Conservation (phyloP, 2,888 invertebrate genomes). For the Polydrusus pterygomalis region DNA sequence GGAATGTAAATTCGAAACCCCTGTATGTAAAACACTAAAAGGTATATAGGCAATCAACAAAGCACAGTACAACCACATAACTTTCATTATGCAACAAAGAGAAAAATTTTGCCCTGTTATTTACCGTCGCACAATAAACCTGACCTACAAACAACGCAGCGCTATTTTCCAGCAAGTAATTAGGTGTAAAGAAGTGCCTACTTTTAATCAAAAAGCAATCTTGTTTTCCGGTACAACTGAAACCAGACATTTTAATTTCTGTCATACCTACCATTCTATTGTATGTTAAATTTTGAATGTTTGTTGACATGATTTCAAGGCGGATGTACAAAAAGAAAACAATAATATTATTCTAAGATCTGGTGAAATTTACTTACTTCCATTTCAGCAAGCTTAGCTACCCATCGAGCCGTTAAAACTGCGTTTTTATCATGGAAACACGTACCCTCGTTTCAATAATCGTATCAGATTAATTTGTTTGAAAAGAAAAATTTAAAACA, state of each 20-base stretch:
- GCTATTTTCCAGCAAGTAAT: constrained; percentile 16
- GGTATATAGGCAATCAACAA: neutral
- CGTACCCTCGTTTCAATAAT: no score
- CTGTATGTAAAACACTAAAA: no score
- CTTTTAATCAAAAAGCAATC: constrained; percentile 27
- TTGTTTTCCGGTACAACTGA: constrained; percentile 10
- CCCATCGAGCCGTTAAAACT: no score
- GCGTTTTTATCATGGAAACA: no score
- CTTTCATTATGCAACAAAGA: neutral
- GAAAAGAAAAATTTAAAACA: no score
- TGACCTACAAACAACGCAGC: neutral
- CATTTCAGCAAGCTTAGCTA: no score
- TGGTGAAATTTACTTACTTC: no score
- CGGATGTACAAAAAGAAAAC: no score
- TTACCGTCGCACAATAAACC: constrained; percentile 2
- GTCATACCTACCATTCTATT: constrained; percentile 6
- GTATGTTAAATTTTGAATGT: constrained; percentile 2
- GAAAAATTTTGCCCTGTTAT: neutral
- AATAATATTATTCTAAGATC: neutral
- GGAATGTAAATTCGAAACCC: no score
- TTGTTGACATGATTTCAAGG: neutral
- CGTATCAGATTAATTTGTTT: no score
- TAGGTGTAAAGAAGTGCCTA: constrained; percentile 14
- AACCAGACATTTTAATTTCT: constrained; percentile 27
- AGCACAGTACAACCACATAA: neutral